Percentiles rank a stretch among this genome's conserved stretches.
Evolutionary conservation across 2,888 invertebrate genomes (phyloP).

Genomic region (Apotomis betuletana): DNA sequence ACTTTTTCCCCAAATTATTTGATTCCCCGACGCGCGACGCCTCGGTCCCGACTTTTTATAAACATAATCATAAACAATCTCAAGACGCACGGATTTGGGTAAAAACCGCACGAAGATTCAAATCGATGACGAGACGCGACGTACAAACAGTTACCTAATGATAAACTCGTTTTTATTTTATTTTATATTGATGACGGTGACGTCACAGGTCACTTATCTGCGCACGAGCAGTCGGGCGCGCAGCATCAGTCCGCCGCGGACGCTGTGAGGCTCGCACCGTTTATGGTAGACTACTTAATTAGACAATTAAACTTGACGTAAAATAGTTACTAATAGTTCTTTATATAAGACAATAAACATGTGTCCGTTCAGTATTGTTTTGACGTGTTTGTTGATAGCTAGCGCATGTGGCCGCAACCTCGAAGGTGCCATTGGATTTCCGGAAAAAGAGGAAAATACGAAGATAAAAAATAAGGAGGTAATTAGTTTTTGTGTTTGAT

Average conservation of each 20-base stretch:
- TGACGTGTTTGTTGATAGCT: slow-evolving; percentile 47
- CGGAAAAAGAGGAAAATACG: slow-evolving; percentile 70
- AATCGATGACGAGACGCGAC: slow-evolving; percentile 17
- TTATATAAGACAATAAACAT: slow-evolving; percentile 36
- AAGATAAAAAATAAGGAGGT: slow-evolving; percentile 70
- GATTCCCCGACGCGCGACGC: no score
- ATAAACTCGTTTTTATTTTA: slow-evolving; percentile 37
- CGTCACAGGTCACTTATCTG: slow-evolving; percentile 53
- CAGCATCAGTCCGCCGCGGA: slow-evolving; percentile 56
- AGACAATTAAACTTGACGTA: neutral
- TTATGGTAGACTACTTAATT: neutral
- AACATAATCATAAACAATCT: no score
- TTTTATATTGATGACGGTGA: slow-evolving; percentile 22
- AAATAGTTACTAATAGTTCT: neutral
- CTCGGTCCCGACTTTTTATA: no score
- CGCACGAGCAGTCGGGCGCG: slow-evolving; percentile 46
- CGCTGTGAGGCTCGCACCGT: slow-evolving; percentile 47
- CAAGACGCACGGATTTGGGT: neutral
- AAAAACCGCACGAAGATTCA: neutral
- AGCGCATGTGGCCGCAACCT: slow-evolving; percentile 49
- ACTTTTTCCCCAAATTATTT: no score
- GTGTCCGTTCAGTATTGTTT: slow-evolving; percentile 49
- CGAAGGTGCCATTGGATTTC: slow-evolving; percentile 69
- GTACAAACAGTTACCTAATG: slow-evolving; percentile 23
- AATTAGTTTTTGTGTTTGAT: slow-evolving; percentile 45